Conservation (phyloP, 2,113 vertebrate genomes). For the Zosterops lateralis region DNA sequence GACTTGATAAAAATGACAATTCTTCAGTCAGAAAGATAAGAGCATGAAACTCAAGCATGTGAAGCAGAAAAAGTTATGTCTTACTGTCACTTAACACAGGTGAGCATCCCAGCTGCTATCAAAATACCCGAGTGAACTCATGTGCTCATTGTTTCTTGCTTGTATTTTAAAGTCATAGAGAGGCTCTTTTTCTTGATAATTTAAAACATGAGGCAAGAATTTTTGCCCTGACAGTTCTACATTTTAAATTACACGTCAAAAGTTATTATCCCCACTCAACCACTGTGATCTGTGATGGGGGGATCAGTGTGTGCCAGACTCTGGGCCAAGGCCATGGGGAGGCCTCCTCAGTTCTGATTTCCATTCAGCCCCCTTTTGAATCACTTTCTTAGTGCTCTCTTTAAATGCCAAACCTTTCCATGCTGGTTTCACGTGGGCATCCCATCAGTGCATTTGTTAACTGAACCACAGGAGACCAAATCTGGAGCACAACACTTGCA, state of each 20-base stretch:
- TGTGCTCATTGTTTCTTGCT: neutral
- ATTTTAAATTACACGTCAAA: neutral
- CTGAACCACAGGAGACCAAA: neutral
- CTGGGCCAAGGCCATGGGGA: neutral
- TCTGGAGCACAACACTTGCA: rapidly evolving
- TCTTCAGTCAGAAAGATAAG: neutral
- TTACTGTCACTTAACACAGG: neutral
- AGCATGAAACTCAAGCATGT: neutral
- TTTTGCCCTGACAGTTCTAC: neutral
- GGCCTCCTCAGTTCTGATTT: neutral
- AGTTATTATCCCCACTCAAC: neutral
- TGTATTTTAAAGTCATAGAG: neutral
- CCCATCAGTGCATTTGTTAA: neutral
- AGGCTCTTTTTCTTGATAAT: neutral
- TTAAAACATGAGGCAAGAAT: neutral
- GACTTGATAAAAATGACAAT: neutral
- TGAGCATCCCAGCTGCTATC: neutral
- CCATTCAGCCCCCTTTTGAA: neutral
- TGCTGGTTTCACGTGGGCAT: neutral
- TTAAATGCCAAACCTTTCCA: neutral
- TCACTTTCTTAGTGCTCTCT: neutral
- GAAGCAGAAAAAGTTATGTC: neutral
- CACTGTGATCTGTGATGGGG: neutral
- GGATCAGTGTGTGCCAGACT: rapidly evolving
- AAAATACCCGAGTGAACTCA: neutral